Conservation (phyloP, 2,797 vertebrate species). For the Miopithecus talapoin region DNA sequence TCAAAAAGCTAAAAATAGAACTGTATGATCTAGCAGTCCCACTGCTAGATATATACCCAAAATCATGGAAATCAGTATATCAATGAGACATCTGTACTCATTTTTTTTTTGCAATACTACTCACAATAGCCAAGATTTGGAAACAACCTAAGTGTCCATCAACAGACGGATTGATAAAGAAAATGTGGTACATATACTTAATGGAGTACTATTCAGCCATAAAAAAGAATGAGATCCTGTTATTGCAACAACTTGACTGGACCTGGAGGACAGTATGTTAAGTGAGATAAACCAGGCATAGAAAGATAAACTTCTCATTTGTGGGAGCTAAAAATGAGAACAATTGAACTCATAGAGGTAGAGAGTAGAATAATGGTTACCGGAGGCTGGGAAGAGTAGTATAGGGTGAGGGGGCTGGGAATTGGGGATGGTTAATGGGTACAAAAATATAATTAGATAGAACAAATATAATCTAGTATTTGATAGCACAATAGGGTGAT, state of each 20-base stretch:
- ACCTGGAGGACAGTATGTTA: background rate
- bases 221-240: background rate
- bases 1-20: background rate
- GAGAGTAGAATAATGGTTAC: background rate
- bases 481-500: background rate
- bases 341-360: background rate
- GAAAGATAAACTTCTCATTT: background rate
- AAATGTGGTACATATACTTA: background rate
- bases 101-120: background rate
- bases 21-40: background rate
- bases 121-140: background rate
- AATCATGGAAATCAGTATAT: background rate
- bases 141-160: background rate
- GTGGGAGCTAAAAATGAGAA: background rate
- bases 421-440: background rate
- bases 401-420: background rate
- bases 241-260: background rate
- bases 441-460: background rate
- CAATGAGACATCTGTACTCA: background rate
- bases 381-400: background rate
- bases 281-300: background rate
- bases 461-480: background rate
- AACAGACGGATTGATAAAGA: background rate
- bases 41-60: background rate
- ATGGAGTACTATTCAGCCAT: background rate